Base-by-base conservation (phyloP, 2,113 vertebrate species). In the Irena cyanogastra region DNA sequence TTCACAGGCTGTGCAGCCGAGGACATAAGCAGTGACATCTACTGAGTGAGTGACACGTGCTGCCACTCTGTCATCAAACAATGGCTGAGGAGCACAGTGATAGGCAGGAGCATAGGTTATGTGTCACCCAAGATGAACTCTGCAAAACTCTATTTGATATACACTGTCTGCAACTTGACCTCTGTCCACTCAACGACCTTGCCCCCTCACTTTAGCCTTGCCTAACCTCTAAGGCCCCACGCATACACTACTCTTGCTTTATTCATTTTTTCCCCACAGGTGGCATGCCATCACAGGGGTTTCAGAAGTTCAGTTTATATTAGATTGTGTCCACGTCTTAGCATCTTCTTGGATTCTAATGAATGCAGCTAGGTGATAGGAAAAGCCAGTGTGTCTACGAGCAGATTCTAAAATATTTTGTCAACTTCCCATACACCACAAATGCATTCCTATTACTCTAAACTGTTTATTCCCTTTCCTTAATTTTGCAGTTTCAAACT, bases 1-100 rank as follows among this genome's bases (percentile, higher is more conserved):
- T 3, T 74, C 52, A 15, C 1, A 10, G 59, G 31, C 53, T 41
- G n/a, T 24, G n/a, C 63, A 56, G 37, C 7, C 0, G 0, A 63
- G 12, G 39, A 42, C 37, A 53, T 1, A 21, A 31, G 28, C 30
- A 63, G n/a, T 22, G 78, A 41, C 53, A 60, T 10, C 10, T 13
- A 7, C 47, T 45, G 54, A 60, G 63, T 3, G 37, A 50, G 66
- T 10, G 69, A 35, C 18, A 81, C 0, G 16, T 13, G 37, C 65
- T 84, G 56, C 41, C 47, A 45, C 64, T 6, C 15, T 33, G 33
- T 7, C 82, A 76, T 42, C 79, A 52, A 50, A 57, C 66, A 75
- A n/a, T 7, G 22, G 28, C 44, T 11, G 20, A 82, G 81, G 64
- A 76, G 57, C 18, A 42, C 41, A 72, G 24, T 2, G 11, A 91